These are phyloP conservation scores for Zhuqinia jingwanae DNA, from an alignment of 2,888 invertebrate genomes.

Conservation along the genomic window DNA sequence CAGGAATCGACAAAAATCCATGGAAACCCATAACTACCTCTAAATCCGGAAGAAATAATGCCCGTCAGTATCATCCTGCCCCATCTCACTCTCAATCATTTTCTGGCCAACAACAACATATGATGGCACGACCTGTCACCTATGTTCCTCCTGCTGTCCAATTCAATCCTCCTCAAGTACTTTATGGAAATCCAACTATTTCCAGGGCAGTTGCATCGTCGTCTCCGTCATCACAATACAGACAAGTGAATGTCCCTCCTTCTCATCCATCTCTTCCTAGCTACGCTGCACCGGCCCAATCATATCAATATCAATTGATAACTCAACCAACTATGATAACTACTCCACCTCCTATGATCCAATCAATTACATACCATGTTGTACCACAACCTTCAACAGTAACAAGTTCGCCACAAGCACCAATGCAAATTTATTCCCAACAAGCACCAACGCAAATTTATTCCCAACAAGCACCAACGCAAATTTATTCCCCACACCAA, in stretches of 20 bases:
- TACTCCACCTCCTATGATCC: neutral
- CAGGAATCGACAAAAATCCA: neutral
- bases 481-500: neutral
- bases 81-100: neutral
- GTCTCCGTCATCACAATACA: neutral
- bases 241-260: neutral
- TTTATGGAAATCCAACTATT: conserved; percentile 35
- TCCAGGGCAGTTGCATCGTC: conserved; percentile 12
- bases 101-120: neutral
- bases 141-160: conserved; percentile 34
- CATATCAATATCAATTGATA: conserved; percentile 3
- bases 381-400: neutral
- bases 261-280: neutral
- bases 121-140: conserved; percentile 38
- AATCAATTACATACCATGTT: conserved; percentile 2
- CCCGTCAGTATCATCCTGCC: neutral
- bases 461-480: too few relatives aligned
- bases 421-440: neutral
- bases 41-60: neutral
- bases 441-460: neutral
- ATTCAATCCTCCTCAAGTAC: conserved; percentile 45
- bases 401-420: neutral
- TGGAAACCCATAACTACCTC: neutral
- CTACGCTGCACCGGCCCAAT: conserved; percentile 13
- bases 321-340: neutral